Base-by-base conservation (phyloP, 2,888 invertebrate genomes). In the Drosophila greeni region DNA sequence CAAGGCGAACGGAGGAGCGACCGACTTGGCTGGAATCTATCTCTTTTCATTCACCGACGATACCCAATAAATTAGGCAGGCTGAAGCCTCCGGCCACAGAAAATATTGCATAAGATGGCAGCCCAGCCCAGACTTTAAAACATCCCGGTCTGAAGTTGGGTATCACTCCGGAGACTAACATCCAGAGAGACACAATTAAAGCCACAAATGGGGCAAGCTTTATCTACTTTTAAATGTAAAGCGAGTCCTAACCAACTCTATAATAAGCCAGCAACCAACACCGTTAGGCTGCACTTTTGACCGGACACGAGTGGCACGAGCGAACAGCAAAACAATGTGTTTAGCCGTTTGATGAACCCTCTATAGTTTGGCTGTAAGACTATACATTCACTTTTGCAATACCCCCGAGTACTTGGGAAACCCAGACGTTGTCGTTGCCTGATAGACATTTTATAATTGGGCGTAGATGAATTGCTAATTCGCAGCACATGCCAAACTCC, bases 311-410 rank as follows among this genome's bases (percentile, higher is more conserved):
- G 52, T 23, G 54, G 55, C 58, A 61, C 42, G 66, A 61, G 60
- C 71, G 55, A 56, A 5, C 31, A 58, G 55, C 60, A 45, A 58
- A 42, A 60, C 60, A 62, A 66, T 69, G 49, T 57, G 48, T 58
- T 64, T 61, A 26, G 62, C 47, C 43, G 56, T 57, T 61, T 71
- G 59, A 52, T 66, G 53, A 64, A 51, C 60, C 61, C 47, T 31
- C 34, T 39, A 49, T 18, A 7, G 6, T 14, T 20, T 39, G 39
- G 12, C 20, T 55, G 55, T 65, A 9, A 18, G 23, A 45, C 64
- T 55, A 40, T 67, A 71, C 75, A 76, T 82, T 79, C 76, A 79
- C 80, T 82, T 82, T 79, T 72, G 20, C 66, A 49, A 57, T 72
- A 20, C 36, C 31, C 45, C 29, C 29, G 45, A n/a, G 26, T 29